Evolutionary conservation across 2,888 invertebrate genomes (phyloP).

Genomic region (Cloeon dipterum): DNA sequence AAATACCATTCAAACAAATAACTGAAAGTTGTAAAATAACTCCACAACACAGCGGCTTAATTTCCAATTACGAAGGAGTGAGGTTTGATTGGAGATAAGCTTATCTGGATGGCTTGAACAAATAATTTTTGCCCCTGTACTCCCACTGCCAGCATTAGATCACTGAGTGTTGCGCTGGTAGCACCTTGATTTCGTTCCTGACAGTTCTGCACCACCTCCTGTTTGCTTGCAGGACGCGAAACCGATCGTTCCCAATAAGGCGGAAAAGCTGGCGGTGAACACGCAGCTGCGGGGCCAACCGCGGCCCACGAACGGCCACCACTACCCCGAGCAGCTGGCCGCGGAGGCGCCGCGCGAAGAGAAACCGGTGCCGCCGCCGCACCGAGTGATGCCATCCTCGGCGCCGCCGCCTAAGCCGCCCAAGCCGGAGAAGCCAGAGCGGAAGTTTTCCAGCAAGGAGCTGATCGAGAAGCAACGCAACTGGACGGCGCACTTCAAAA

Average conservation of each 20-base stretch:
- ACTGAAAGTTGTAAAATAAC: no score
- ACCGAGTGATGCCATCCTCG: neutral
- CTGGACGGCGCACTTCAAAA: conserved; percentile 79
- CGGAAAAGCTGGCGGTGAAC: neutral
- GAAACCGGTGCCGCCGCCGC: neutral
- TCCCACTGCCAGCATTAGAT: no score
- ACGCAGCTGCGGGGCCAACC: neutral
- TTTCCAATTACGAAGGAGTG: no score
- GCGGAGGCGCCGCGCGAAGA: no score
- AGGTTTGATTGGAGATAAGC: no score
- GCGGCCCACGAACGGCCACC: neutral
- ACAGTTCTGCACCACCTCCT: no score
- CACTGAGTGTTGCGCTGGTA: no score
- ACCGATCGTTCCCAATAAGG: neutral
- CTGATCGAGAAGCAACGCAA: conserved; percentile 76
- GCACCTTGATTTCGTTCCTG: no score
- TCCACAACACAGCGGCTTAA: no score
- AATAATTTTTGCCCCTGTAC: no score
- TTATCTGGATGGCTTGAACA: no score
- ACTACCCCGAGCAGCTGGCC: neutral
- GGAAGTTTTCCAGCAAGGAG: conserved; percentile 61
- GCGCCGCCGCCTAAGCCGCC: neutral
- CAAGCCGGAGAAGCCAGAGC: conserved; percentile 54
- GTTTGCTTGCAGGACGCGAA: neutral
- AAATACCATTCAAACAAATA: no score